Percentiles rank a stretch among this genome's conserved stretches.
These are phyloP conservation scores for Micrasema longulum DNA, from an alignment of 1,140 invertebrate species.

Conservation along the genomic window DNA sequence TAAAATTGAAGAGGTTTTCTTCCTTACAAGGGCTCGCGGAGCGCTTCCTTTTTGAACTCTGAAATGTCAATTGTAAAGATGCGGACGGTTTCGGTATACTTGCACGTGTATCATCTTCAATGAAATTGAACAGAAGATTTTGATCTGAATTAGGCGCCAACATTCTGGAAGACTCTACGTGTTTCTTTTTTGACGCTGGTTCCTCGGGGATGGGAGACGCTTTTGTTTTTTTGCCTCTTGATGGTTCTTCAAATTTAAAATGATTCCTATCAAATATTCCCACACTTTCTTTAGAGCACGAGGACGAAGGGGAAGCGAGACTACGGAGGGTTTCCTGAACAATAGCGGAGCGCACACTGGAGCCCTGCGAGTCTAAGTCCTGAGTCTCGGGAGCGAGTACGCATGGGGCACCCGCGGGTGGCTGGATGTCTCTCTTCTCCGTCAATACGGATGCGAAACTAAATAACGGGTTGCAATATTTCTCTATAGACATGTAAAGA, in stretches of 20 bases:
- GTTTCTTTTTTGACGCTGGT: slow-evolving; percentile 16
- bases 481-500: slow-evolving; percentile 71
- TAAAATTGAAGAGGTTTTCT: slow-evolving; percentile 40
- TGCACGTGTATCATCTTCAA: slow-evolving; percentile 1
- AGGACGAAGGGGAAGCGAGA: background rate
- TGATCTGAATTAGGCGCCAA: background rate
- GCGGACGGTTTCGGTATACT: background rate
- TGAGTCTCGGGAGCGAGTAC: slow-evolving; percentile 48
- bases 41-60: slow-evolving; percentile 20
- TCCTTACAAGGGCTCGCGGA: slow-evolving; percentile 4
- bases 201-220: slow-evolving; percentile 18
- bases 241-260: slow-evolving; percentile 6
- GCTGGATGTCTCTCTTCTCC: slow-evolving; percentile 5
- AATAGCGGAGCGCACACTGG: background rate
- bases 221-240: slow-evolving; percentile 4
- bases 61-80: slow-evolving; percentile 11
- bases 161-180: background rate
- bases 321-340: slow-evolving; percentile 28
- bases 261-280: slow-evolving; percentile 5
- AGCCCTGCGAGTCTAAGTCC: slow-evolving; percentile 9
- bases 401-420: background rate
- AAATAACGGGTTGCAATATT: slow-evolving; percentile 75
- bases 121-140: slow-evolving; percentile 15
- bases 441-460: slow-evolving; percentile 57
- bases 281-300: slow-evolving; percentile 20